Evolutionary conservation across 2,888 invertebrate genomes (phyloP).

Genomic region (Epirrhoe tristata): DNA sequence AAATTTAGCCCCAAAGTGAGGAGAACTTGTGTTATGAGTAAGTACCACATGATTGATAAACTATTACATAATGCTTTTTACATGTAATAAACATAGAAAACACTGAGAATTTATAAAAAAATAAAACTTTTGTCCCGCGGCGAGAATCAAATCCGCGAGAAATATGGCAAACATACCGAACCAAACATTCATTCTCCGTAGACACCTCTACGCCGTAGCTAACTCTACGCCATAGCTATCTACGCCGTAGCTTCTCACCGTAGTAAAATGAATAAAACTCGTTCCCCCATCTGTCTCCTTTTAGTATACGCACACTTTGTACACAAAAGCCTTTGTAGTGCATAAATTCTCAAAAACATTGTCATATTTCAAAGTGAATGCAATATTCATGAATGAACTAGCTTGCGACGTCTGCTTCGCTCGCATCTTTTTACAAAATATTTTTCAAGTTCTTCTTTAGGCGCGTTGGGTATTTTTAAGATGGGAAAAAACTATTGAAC

Average conservation of each 20-base stretch:
- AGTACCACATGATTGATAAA: too few relatives aligned
- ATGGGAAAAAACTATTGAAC: too few relatives aligned
- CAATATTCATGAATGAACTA: not conserved
- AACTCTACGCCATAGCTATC: not conserved
- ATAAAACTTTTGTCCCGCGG: too few relatives aligned
- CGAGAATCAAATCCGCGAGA: too few relatives aligned
- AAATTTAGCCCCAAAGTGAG: too few relatives aligned
- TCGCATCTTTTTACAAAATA: not conserved
- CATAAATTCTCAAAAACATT: slow-evolving; percentile 20
- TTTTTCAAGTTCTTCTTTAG: not conserved
- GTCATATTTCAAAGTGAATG: slow-evolving; percentile 15
- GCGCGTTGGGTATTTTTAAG: too few relatives aligned
- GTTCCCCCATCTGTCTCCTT: not conserved
- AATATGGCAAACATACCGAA: too few relatives aligned
- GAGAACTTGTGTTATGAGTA: too few relatives aligned
- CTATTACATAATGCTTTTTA: too few relatives aligned
- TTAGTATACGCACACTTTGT: not conserved
- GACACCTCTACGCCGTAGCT: not conserved
- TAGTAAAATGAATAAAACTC: not conserved
- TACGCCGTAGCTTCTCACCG: not conserved
- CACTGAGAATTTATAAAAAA: too few relatives aligned
- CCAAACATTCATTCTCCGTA: not conserved
- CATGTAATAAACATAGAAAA: too few relatives aligned
- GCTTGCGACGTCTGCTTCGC: not conserved
- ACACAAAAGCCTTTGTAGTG: not conserved